Evolutionary conservation across 2,888 invertebrate genomes (phyloP).

Genomic region (Caenorhabditis angaria): DNA sequence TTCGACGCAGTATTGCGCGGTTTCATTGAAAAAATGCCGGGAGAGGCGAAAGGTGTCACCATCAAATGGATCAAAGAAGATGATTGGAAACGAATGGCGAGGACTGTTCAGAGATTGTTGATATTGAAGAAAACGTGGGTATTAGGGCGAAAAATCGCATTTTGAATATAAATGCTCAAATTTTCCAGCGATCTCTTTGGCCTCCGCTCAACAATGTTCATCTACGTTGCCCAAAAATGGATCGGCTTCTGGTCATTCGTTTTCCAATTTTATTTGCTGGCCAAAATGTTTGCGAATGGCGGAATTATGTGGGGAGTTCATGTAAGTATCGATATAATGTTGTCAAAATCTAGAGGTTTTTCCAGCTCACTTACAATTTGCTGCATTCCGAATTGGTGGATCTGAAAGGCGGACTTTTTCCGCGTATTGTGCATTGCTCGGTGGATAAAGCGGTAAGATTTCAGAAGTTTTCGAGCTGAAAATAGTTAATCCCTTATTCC

Average conservation of each 20-base stretch:
- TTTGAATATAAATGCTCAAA: not conserved
- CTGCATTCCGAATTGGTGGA: conserved; percentile 25
- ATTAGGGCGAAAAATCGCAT: too few species aligned
- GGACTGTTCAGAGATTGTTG: conserved; percentile 17
- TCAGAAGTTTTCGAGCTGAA: too few species aligned
- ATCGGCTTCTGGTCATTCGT: conserved; percentile 16
- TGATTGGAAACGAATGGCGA: conserved; percentile 14
- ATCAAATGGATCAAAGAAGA: conserved; percentile 11
- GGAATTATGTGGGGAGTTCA: conserved; percentile 35
- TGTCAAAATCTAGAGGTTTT: not conserved
- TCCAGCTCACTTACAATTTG: conserved; percentile 31
- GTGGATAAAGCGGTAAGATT: conserved; percentile 15
- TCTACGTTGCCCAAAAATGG: conserved; percentile 33
- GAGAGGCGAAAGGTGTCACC: conserved; percentile 9
- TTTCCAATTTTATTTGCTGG: conserved; percentile 28
- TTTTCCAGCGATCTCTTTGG: conserved; percentile 20
- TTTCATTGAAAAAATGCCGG: conserved; percentile 11
- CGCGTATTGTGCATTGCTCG: conserved; percentile 25
- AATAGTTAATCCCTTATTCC: too few species aligned
- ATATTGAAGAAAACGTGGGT: conserved; percentile 27
- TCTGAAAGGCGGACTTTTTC: conserved; percentile 21
- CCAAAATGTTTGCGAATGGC: conserved; percentile 24
- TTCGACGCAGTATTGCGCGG: conserved; percentile 20
- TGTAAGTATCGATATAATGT: too few species aligned
- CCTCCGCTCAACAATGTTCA: conserved; percentile 25